These are phyloP conservation scores for Margaritifera margaritifera DNA, from an alignment of 2,888 invertebrate species.

Conservation along the genomic window DNA sequence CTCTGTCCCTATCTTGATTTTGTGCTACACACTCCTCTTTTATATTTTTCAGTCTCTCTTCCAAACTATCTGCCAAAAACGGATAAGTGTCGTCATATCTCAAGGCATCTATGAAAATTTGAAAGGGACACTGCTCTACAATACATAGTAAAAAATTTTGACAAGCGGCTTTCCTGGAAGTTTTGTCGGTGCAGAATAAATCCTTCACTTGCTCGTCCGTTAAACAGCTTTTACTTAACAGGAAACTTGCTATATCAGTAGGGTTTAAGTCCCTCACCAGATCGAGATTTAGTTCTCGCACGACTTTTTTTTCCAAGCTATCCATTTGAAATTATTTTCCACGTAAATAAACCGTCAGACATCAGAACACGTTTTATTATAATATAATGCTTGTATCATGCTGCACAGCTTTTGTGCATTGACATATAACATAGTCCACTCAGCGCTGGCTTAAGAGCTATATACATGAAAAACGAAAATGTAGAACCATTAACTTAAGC, in stretches of 20 bases:
- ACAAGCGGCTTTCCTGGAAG: slow-evolving; percentile 7
- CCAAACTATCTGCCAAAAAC: slow-evolving; percentile 19
- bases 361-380: too few species aligned
- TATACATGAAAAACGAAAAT: slow-evolving; percentile 4
- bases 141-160: slow-evolving; percentile 10
- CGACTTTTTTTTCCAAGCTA: slow-evolving; percentile 13
- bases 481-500: too few species aligned
- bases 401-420: background rate
- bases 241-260: slow-evolving; percentile 11
- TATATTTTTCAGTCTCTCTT: background rate
- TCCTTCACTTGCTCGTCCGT: slow-evolving; percentile 6
- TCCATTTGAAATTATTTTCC: slow-evolving; percentile 9
- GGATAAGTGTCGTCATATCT: slow-evolving; percentile 13
- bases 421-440: background rate
- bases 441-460: background rate
- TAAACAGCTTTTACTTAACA: slow-evolving; percentile 13
- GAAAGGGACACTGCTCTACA: slow-evolving; percentile 9
- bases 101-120: slow-evolving; percentile 13
- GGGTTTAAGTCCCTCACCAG: slow-evolving; percentile 13
- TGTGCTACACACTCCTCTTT: background rate
- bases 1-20: background rate
- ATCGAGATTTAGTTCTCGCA: slow-evolving; percentile 8
- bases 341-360: too few species aligned
- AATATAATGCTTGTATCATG: background rate
- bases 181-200: slow-evolving; percentile 5